Conservation (phyloP, 2,888 invertebrate species). For the Leptinotarsa juncta region DNA sequence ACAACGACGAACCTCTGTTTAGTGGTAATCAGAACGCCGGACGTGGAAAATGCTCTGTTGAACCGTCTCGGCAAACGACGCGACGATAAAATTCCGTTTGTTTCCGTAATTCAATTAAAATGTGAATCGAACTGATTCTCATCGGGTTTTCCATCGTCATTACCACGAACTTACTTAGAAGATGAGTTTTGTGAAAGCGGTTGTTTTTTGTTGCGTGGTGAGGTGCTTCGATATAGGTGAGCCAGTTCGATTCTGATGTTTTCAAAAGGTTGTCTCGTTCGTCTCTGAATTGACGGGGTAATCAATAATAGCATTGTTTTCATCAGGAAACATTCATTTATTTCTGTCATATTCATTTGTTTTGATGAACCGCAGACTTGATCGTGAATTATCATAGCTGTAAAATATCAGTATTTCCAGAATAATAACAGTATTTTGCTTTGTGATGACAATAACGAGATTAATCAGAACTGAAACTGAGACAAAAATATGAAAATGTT, state of each 20-base stretch:
- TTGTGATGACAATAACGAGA: too few species aligned
- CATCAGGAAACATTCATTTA: not conserved
- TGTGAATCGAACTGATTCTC: constrained; percentile 29
- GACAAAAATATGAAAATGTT: too few species aligned
- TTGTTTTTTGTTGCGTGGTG: constrained; percentile 29
- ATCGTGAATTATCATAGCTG: too few species aligned
- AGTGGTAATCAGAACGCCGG: constrained; percentile 24
- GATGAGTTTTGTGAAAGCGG: constrained; percentile 23
- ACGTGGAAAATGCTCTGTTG: constrained; percentile 7
- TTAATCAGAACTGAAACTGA: too few species aligned
- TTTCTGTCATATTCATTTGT: too few species aligned
- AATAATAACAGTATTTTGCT: too few species aligned
- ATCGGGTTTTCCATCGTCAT: not conserved
- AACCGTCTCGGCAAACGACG: constrained; percentile 14
- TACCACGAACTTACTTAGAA: constrained; percentile 3
- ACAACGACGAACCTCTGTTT: constrained; percentile 29
- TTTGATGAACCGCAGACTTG: too few species aligned
- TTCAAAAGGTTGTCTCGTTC: not conserved
- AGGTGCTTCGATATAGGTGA: constrained; percentile 28
- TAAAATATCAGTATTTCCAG: too few species aligned
- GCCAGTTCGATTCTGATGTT: not conserved
- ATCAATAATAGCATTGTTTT: constrained; percentile 4
- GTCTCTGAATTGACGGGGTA: not conserved
- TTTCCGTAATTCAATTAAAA: constrained; percentile 21
- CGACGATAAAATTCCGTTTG: constrained; percentile 9